phyloP scores from a whole-genome alignment of 2,113 vertebrate species.

The Sarotherodon lohbergeri region DNA sequence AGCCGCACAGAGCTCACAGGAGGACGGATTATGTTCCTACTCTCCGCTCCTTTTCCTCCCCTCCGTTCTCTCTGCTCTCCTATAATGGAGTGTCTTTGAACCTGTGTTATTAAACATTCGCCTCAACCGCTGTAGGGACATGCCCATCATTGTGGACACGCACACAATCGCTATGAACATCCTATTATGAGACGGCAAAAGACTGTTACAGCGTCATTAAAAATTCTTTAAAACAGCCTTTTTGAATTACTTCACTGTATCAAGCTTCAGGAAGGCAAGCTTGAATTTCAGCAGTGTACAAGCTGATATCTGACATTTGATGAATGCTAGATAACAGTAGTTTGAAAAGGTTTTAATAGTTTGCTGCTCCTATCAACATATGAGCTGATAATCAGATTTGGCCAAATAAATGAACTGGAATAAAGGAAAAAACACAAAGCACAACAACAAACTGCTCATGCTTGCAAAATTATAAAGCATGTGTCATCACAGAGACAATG shows the following conservation, averaged over 20 bases:
- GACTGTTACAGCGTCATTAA: accelerated
- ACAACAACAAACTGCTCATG: neutral
- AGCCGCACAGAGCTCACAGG: constrained; percentile 28
- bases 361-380: neutral
- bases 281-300: neutral
- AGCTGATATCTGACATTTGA: neutral
- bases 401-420: neutral
- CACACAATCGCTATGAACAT: neutral
- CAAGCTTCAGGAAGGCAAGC: neutral
- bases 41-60: constrained; percentile 7
- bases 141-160: neutral
- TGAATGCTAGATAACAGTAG: neutral
- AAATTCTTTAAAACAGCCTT: neutral
- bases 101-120: constrained; percentile 35
- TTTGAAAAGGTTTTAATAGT: neutral
- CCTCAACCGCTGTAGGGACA: neutral
- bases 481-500: neutral
- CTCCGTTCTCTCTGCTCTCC: constrained; percentile 7
- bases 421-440: neutral
- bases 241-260: neutral
- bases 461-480: neutral
- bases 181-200: neutral
- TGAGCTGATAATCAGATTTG: neutral
- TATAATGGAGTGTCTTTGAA: constrained; percentile 38
- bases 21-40: constrained; percentile 46